Base-by-base conservation (phyloP, 2,888 invertebrate species). In the Pyrrhia umbra region DNA sequence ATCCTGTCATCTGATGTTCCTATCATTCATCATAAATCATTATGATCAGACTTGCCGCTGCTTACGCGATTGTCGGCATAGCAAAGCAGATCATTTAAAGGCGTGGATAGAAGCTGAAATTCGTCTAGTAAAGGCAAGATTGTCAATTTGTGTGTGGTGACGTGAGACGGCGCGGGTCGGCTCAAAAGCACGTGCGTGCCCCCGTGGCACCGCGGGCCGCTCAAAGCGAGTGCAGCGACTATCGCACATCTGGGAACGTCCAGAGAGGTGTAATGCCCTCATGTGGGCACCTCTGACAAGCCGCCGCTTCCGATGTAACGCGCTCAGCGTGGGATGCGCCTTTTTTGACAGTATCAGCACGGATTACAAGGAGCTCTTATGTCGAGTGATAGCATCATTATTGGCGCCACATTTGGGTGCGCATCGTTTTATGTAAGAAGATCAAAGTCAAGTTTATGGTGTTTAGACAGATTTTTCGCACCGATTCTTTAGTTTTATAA, bases 181-280 rank as follows among this genome's bases (percentile, higher is more conserved):
- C 76, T 84, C 93, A 94, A 93, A 94, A 89, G 90, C 94, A 94
- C 94, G 94, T 89, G 90, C 92, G 87, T 92, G 92, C 79, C 92
- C 91, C 81, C 87, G 86, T 87, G 88, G 86, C 88, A 85, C 81
- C 84, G 84, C 82, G 87, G 88, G 87, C 83, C 58, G 82, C 72
- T 89, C 92, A 93, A 92, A 93, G 92, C 79, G 72, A 80, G 74
- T 80, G 77, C 75, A 79, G 59, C 73, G 84, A 84, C 83, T 90
- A 90, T 90, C 90, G 82, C 68, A 57, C 83, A 90, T 91, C 90
- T 88, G 84, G 84, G 81, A 89, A 87, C 88, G 83, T 87, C 88
- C 88, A 85, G 82, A 87, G 87, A 91, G 90, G 92, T 92, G 93
- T 93, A 93, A 94, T 92, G 89, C 91, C 88, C 85, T 85, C 81